These are phyloP conservation scores for Schlechtendalia chinensis DNA, from an alignment of 1,140 invertebrate species.

Conservation along the genomic window DNA sequence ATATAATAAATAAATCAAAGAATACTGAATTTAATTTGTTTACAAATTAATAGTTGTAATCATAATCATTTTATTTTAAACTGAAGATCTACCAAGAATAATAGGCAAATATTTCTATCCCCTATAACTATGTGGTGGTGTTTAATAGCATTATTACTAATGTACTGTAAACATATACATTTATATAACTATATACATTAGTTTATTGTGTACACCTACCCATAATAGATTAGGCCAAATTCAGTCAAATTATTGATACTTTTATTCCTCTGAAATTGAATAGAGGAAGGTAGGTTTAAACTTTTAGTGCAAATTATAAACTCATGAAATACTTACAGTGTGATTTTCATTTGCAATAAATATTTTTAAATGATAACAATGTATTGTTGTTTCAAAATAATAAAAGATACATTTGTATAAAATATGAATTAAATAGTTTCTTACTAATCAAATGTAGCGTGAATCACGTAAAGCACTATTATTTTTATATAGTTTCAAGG, in stretches of 20 bases:
- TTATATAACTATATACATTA: neutral
- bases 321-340: too few species aligned
- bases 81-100: neutral
- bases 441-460: too few species aligned
- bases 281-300: neutral
- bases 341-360: too few species aligned
- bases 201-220: slow-evolving; percentile 1
- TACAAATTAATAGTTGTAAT: neutral
- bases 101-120: neutral
- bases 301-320: neutral
- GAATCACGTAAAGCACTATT: too few species aligned
- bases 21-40: neutral
- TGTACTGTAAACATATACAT: neutral
- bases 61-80: neutral
- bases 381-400: too few species aligned
- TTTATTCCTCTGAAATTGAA: slow-evolving; percentile 19
- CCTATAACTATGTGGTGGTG: neutral
- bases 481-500: neutral
- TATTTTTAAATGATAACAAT: too few species aligned
- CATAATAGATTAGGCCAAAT: neutral
- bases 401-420: too few species aligned
- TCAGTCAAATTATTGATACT: neutral
- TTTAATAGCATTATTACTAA: neutral
- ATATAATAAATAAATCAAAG: neutral
- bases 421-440: too few species aligned